A percentile compares a stretch with the other conserved stretches of the same genome.
Evolutionary conservation across 2,797 vertebrate species (phyloP).

Genomic region (Galaxias olidus): DNA sequence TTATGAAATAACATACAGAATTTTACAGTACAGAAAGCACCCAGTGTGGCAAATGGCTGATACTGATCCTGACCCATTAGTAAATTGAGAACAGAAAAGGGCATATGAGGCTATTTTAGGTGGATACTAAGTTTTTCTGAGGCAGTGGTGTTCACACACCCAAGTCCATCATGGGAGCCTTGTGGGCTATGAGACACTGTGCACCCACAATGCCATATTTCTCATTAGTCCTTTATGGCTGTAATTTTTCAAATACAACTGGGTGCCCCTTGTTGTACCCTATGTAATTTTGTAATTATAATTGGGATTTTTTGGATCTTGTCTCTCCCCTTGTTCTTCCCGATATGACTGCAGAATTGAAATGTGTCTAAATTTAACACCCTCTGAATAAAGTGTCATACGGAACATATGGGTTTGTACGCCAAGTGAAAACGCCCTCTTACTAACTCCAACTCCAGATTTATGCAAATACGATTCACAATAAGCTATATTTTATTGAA

Average conservation of each 20-base stretch:
- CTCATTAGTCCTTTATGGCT: slow-evolving; percentile 63
- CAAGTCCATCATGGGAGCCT: slow-evolving; percentile 16
- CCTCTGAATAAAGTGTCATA: slow-evolving; percentile 52
- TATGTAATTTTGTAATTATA: slow-evolving; percentile 73
- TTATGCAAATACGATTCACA: too few relatives aligned
- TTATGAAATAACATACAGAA: slow-evolving; percentile 97
- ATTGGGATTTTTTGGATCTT: slow-evolving; percentile 73
- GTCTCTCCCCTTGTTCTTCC: slow-evolving; percentile 65
- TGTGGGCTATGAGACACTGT: slow-evolving; percentile 46
- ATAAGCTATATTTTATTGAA: too few relatives aligned
- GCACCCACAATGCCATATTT: slow-evolving; percentile 59
- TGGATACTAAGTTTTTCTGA: slow-evolving; percentile 63
- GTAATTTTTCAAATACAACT: slow-evolving; percentile 68
- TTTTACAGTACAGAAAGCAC: slow-evolving; percentile 88
- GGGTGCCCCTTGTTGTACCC: slow-evolving; percentile 61
- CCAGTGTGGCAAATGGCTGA: too few relatives aligned
- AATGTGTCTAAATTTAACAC: slow-evolving; percentile 61
- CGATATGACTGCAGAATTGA: slow-evolving; percentile 66
- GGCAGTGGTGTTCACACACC: slow-evolving; percentile 24
- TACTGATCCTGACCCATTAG: slow-evolving; percentile 79
- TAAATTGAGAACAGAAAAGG: slow-evolving; percentile 75
- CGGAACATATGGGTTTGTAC: too few relatives aligned
- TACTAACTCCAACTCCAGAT: too few relatives aligned
- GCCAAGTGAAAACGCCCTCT: too few relatives aligned
- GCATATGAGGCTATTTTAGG: slow-evolving; percentile 77